These are phyloP conservation scores for Elmis aenea DNA, from an alignment of 2,888 invertebrate species.

Conservation along the genomic window DNA sequence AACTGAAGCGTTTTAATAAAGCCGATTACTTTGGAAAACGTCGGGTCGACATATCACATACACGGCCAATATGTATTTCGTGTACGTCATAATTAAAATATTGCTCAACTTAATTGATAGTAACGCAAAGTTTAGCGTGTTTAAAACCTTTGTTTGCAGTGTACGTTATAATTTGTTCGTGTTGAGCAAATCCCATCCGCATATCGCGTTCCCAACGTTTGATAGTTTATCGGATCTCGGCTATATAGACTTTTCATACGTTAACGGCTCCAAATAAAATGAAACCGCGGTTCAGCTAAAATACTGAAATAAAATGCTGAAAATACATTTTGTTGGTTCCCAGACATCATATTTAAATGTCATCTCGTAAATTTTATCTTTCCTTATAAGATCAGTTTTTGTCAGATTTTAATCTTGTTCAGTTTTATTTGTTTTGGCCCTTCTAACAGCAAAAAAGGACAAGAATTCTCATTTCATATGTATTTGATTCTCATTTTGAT, in stretches of 20 bases:
- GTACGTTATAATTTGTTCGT: too few species aligned
- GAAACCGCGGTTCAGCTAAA: conserved; percentile 3
- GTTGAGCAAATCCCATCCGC: too few species aligned
- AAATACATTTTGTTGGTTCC: conserved; percentile 5
- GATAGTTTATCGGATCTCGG: too few species aligned
- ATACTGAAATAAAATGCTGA: conserved; percentile 4
- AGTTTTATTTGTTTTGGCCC: conserved; percentile 7
- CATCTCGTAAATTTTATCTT: conserved; percentile 8
- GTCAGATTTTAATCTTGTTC: conserved; percentile 8
- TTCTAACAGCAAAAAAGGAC: too few species aligned
- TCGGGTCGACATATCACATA: too few species aligned
- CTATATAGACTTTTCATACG: too few species aligned
- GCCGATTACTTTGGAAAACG: conserved; percentile 6
- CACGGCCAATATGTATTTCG: conserved; percentile 14
- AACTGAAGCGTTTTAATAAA: conserved; percentile 8
- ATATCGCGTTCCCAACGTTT: too few species aligned
- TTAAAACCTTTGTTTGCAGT: too few species aligned
- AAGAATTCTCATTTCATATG: too few species aligned
- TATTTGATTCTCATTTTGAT: too few species aligned
- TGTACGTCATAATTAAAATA: conserved; percentile 11
- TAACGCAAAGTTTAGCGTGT: too few species aligned
- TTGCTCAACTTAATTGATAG: too few species aligned
- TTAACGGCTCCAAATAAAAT: conserved; percentile 1
- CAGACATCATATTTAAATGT: conserved; percentile 5
- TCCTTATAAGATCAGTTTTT: conserved; percentile 7